These are phyloP conservation scores for Pteromalus puparum DNA, from an alignment of 1,140 invertebrate species.

Conservation along the genomic window DNA sequence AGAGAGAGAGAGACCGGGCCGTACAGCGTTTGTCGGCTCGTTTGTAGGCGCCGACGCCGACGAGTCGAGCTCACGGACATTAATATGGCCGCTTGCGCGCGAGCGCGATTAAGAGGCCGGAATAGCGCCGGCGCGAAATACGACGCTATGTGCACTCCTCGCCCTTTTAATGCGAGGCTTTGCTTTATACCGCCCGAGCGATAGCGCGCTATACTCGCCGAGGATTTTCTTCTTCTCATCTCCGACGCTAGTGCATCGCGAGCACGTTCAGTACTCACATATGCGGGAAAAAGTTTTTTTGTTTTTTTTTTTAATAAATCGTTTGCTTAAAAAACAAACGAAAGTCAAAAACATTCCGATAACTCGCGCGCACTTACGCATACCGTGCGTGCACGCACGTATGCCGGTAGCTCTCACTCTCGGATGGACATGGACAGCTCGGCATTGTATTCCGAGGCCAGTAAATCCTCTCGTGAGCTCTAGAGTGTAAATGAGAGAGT, in stretches of 20 bases:
- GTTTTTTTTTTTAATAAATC: too few species aligned
- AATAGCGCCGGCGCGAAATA: slow-evolving; percentile 46
- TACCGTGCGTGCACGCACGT: slow-evolving; percentile 56
- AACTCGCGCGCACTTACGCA: slow-evolving; percentile 53
- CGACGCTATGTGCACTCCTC: slow-evolving; percentile 22
- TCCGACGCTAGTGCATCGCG: not conserved
- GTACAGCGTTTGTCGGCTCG: slow-evolving; percentile 48
- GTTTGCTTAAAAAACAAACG: not conserved
- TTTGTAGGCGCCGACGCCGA: slow-evolving; percentile 45
- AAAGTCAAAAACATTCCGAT: not conserved
- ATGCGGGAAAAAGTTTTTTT: too few species aligned
- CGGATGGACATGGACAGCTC: slow-evolving; percentile 74
- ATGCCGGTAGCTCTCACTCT: slow-evolving; percentile 63
- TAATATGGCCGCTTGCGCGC: slow-evolving; percentile 44
- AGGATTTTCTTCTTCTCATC: not conserved
- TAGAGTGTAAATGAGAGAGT: slow-evolving; percentile 73
- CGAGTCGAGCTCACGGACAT: slow-evolving; percentile 21
- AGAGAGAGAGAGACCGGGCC: slow-evolving; percentile 36
- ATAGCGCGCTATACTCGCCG: too few species aligned
- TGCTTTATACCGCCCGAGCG: not conserved
- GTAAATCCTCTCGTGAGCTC: slow-evolving; percentile 67
- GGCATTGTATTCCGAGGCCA: slow-evolving; percentile 74
- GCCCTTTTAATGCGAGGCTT: slow-evolving; percentile 14
- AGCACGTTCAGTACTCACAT: too few species aligned
- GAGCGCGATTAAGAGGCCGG: slow-evolving; percentile 39